Evolutionary conservation across 1,140 invertebrate genomes (phyloP).

Genomic region (Psix sp.): DNA sequence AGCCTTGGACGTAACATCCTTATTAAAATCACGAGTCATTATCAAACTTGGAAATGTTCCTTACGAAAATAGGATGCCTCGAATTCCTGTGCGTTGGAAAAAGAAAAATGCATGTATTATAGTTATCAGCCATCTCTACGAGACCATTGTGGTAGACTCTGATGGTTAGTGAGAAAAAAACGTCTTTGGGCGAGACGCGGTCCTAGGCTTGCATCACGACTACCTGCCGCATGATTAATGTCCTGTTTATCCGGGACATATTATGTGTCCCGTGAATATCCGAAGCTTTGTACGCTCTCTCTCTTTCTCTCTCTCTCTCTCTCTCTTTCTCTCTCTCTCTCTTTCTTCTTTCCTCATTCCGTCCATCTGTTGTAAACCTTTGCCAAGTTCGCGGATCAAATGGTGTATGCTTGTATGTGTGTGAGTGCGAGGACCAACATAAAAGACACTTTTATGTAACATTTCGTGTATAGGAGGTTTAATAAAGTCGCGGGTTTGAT

Average conservation of each 20-base stretch:
- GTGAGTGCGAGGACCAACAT: constrained; percentile 14
- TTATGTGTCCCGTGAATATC: constrained; percentile 56
- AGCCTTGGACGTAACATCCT: too few species aligned
- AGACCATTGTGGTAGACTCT: constrained; percentile 39
- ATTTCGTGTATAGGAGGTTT: constrained; percentile 10
- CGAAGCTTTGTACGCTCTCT: constrained; percentile 44
- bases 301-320: too few species aligned
- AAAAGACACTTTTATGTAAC: constrained; percentile 27
- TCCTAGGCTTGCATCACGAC: constrained; percentile 39
- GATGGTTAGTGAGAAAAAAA: constrained; percentile 60
- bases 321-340: too few species aligned
- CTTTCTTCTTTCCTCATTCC: constrained; percentile 39
- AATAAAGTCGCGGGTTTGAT: constrained; percentile 15
- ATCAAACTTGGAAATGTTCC: too few species aligned
- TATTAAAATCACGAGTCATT: too few species aligned
- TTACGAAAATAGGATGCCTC: too few species aligned
- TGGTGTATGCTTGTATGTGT: constrained; percentile 9
- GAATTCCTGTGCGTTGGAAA: too few species aligned
- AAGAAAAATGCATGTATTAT: constrained; percentile 35
- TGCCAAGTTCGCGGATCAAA: constrained; percentile 43
- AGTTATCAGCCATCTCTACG: constrained; percentile 21
- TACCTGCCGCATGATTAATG: constrained; percentile 72
- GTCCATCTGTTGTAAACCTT: constrained; percentile 44
- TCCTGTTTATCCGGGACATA: constrained; percentile 62
- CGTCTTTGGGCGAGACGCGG: constrained; percentile 52